Evolutionary conservation across 2,113 vertebrate genomes (phyloP).

Genomic region (Entelurus aequoreus): DNA sequence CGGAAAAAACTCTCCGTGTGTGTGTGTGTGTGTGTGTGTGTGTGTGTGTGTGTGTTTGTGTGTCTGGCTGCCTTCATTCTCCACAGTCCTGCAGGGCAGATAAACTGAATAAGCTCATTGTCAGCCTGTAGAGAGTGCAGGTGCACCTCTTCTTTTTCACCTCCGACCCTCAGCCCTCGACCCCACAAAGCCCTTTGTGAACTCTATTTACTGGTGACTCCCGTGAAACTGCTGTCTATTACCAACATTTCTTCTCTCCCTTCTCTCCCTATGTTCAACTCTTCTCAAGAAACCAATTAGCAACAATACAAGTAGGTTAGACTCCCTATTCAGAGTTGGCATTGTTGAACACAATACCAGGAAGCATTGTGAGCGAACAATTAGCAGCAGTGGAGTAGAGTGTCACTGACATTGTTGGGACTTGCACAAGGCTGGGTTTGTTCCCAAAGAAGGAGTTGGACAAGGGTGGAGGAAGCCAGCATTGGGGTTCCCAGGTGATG

Average conservation of each 20-base stretch:
- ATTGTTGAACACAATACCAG: constrained; percentile 76
- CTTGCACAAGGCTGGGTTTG: constrained; percentile 69
- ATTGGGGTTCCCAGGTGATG: constrained; percentile 62
- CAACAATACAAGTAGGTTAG: constrained; percentile 80
- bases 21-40: neutral
- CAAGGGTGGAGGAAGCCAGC: constrained; percentile 42
- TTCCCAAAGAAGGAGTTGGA: constrained; percentile 64
- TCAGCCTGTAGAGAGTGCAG: constrained; percentile 58
- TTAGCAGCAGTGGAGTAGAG: constrained; percentile 74
- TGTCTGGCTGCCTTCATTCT: constrained; percentile 23
- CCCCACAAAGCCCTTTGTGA: constrained; percentile 71
- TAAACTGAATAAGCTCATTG: constrained; percentile 69
- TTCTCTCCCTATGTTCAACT: constrained; percentile 65
- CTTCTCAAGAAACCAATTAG: constrained; percentile 79
- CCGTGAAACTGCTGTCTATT: constrained; percentile 69
- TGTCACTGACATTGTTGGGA: constrained; percentile 75
- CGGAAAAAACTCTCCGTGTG: neutral
- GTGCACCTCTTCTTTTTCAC: constrained; percentile 69
- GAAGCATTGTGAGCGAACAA: constrained; percentile 76
- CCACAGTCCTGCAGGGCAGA: constrained; percentile 29
- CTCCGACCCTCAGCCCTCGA: constrained; percentile 67
- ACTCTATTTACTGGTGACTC: constrained; percentile 65
- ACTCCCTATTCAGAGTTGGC: constrained; percentile 72
- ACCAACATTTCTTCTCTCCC: constrained; percentile 61
- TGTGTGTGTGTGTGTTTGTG: constrained; percentile 7